Evolutionary conservation across 2,797 vertebrate genomes (phyloP).

Genomic region (Rhinichthys osculus): DNA sequence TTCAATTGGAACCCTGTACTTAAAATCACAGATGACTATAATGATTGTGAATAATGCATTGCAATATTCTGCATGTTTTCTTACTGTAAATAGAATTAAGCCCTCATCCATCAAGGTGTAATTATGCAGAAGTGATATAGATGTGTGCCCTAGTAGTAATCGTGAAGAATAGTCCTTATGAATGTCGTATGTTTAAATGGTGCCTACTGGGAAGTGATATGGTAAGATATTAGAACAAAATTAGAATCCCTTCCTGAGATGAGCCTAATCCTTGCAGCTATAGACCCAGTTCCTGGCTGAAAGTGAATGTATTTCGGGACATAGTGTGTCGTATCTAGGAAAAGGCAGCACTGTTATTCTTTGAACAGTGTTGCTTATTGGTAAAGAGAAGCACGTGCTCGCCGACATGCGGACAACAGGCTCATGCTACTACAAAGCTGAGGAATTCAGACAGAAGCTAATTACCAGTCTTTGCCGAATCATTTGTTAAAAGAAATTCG

Average conservation of each 20-base stretch:
- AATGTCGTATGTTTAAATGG: neutral
- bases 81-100: neutral
- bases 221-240: neutral
- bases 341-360: slow-evolving; percentile 73
- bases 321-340: slow-evolving; percentile 70
- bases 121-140: slow-evolving; percentile 10
- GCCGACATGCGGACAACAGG: slow-evolving; percentile 64
- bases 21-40: neutral
- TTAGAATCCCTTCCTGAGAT: slow-evolving; percentile 29
- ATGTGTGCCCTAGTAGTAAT: neutral
- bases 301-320: neutral
- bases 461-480: slow-evolving; percentile 34
- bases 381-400: slow-evolving; percentile 65
- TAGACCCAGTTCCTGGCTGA: neutral
- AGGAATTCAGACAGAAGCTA: slow-evolving; percentile 32
- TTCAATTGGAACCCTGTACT: neutral
- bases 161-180: neutral
- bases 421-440: slow-evolving; percentile 49
- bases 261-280: slow-evolving; percentile 12
- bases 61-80: neutral
- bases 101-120: neutral
- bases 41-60: no score
- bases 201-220: slow-evolving; percentile 10
- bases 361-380: slow-evolving; percentile 54
- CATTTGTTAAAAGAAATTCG: slow-evolving; percentile 12